These are phyloP conservation scores for Tachysurus vachellii DNA, from an alignment of 2,113 vertebrate genomes.

Conservation along the genomic window DNA sequence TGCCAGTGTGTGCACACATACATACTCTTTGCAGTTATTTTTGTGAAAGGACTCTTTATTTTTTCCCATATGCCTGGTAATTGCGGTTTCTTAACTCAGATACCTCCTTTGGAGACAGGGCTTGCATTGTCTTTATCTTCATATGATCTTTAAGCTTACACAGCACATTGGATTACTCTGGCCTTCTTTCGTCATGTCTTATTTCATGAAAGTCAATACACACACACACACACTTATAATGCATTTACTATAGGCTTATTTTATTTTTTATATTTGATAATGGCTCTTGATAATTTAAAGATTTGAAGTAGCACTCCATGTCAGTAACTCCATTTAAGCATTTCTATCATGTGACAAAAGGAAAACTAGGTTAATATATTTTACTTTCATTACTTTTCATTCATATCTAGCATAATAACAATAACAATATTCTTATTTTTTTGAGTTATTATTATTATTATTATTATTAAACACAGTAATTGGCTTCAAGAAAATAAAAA, in stretches of 20 bases:
- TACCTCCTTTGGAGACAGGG: conserved; percentile 26
- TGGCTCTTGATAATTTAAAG: background rate
- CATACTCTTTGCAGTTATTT: conserved; percentile 3
- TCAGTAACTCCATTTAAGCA: background rate
- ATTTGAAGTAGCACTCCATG: background rate
- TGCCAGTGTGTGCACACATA: background rate
- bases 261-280: background rate
- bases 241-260: background rate
- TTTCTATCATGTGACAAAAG: background rate
- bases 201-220: background rate
- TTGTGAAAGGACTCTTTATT: conserved; percentile 36
- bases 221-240: background rate
- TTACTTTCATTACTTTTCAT: background rate
- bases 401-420: background rate
- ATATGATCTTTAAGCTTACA: conserved; percentile 24
- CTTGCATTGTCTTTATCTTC: conserved; percentile 30
- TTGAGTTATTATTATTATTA: background rate
- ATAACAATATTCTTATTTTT: background rate
- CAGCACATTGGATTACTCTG: conserved; percentile 13
- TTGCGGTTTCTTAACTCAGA: conserved; percentile 39
- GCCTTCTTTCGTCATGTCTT: conserved; percentile 24
- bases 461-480: background rate
- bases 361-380: background rate
- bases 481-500: background rate
- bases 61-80: conserved; percentile 34